Conservation (phyloP, 1,140 invertebrate genomes). For the Cephus cinctus region DNA sequence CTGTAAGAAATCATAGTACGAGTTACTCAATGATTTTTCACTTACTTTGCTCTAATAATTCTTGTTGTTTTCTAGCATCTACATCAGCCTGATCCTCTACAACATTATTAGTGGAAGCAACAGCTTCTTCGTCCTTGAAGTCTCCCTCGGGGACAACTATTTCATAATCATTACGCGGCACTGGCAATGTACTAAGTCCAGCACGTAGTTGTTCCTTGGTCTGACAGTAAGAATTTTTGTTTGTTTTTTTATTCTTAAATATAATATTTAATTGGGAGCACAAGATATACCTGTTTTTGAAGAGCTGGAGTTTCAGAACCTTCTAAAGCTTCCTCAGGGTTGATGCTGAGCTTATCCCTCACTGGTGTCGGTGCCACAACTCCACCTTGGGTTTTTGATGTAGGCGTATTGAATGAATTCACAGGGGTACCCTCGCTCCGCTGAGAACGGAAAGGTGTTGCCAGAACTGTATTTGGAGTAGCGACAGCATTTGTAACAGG, state of each 20-base stretch:
- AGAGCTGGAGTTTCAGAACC: conserved; percentile 67
- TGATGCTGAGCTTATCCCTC: conserved; percentile 94
- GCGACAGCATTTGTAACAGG: conserved; percentile 72
- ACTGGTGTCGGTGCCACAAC: conserved; percentile 65
- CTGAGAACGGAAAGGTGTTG: conserved; percentile 83
- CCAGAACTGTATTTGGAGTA: conserved; percentile 94
- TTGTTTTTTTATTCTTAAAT: conserved; percentile 5
- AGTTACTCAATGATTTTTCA: conserved; percentile 10
- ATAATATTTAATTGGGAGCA: conserved; percentile 6
- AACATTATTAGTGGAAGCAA: conserved; percentile 46
- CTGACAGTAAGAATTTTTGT: conserved; percentile 32
- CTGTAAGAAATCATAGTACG: neutral
- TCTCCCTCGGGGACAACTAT: conserved; percentile 94
- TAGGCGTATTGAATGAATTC: conserved; percentile 48
- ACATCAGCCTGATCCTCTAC: conserved; percentile 89
- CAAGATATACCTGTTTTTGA: conserved; percentile 61
- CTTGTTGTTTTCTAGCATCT: conserved; percentile 68
- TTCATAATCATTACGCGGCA: conserved; percentile 96
- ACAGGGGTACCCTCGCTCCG: conserved; percentile 48
- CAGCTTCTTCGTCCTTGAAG: conserved; percentile 57
- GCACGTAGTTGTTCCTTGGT: conserved; percentile 72
- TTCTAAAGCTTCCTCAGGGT: conserved; percentile 79
- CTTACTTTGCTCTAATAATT: conserved; percentile 64
- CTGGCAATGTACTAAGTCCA: conserved; percentile 78
- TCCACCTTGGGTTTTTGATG: conserved; percentile 41